Evolutionary conservation across 1,140 invertebrate species (phyloP).

Genomic region (Pygmarrhopalites habei): DNA sequence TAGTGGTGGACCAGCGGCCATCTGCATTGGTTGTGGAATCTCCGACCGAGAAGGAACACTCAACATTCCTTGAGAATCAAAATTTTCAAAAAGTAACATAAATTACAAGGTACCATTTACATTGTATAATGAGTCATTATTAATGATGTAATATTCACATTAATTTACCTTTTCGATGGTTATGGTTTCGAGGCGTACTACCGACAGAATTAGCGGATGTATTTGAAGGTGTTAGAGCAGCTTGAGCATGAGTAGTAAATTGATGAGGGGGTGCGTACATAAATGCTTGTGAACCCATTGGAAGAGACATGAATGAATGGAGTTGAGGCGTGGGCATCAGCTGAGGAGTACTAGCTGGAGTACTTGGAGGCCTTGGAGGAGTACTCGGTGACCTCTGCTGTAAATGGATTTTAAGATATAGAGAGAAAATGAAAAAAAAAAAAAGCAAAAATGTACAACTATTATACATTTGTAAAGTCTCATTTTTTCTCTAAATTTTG

Average conservation of each 20-base stretch:
- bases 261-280: conserved; percentile 14
- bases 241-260: conserved; percentile 26
- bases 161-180: conserved; percentile 27
- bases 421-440: too few relatives aligned
- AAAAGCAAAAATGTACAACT: too few relatives aligned
- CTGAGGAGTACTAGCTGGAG: conserved; percentile 32
- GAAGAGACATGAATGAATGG: conserved; percentile 23
- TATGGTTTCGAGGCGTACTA: conserved; percentile 25
- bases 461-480: too few relatives aligned
- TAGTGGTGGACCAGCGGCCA: conserved; percentile 66
- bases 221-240: conserved; percentile 28
- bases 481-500: too few relatives aligned
- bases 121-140: too few relatives aligned
- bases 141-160: too few relatives aligned
- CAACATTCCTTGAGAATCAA: conserved; percentile 14
- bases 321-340: conserved; percentile 19
- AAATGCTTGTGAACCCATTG: neutral
- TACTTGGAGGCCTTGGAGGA: conserved; percentile 38
- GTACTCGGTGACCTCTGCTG: conserved; percentile 36
- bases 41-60: conserved; percentile 52
- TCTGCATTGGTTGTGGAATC: conserved; percentile 62
- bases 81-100: neutral
- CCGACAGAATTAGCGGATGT: conserved; percentile 27
- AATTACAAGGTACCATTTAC: too few relatives aligned
- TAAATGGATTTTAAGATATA: too few relatives aligned